Evolutionary conservation across 2,888 invertebrate species (phyloP).

Genomic region (Sarcophaga variegata): DNA sequence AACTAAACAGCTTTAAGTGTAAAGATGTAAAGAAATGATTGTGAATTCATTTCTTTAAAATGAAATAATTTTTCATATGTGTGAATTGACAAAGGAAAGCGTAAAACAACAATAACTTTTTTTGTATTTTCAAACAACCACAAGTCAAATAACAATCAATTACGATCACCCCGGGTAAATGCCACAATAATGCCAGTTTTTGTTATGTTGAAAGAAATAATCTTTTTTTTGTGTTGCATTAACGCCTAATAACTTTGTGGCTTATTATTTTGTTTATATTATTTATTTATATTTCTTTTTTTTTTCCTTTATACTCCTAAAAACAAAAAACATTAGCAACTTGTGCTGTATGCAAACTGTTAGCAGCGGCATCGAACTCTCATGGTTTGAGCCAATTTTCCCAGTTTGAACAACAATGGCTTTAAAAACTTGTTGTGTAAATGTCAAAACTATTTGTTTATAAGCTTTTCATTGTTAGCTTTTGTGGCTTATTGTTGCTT

Average conservation of each 20-base stretch:
- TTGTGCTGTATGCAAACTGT: constrained; percentile 9
- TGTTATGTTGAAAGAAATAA: constrained; percentile 18
- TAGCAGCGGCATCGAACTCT: not conserved
- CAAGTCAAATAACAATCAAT: constrained; percentile 64
- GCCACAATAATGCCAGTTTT: constrained; percentile 41
- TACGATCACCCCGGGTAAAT: constrained; percentile 62
- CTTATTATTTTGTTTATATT: not conserved
- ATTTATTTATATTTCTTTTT: too few relatives aligned
- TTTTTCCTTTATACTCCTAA: not conserved
- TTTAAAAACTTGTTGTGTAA: constrained; percentile 51
- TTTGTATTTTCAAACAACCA: constrained; percentile 3
- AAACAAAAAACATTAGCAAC: not conserved
- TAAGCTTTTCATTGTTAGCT: constrained; percentile 3
- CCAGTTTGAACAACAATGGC: constrained; percentile 37
- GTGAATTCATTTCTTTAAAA: constrained; percentile 40
- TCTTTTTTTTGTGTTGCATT: not conserved
- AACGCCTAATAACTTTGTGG: not conserved
- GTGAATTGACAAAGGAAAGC: not conserved
- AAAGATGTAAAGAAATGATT: too few relatives aligned
- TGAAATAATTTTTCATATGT: constrained; percentile 31
- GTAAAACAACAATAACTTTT: not conserved
- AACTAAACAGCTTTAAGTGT: too few relatives aligned
- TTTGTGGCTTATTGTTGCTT: constrained; percentile 20
- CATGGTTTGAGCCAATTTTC: constrained; percentile 33
- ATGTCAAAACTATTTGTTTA: constrained; percentile 63